Percentiles rank a stretch among this genome's conserved stretches.
Evolutionary conservation across 2,113 vertebrate species (phyloP).

Genomic region (Pipa parva): DNA sequence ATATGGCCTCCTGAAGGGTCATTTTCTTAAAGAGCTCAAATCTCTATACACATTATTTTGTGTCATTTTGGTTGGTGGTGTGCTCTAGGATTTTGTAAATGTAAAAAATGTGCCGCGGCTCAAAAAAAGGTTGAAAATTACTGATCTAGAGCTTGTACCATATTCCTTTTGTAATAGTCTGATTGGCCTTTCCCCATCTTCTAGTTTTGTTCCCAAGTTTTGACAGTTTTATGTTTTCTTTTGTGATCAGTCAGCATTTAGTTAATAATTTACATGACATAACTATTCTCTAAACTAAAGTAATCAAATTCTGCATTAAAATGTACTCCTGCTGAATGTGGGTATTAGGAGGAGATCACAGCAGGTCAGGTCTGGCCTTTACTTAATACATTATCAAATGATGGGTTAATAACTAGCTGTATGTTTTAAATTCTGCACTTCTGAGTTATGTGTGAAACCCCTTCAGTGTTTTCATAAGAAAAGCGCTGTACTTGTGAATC

Average conservation of each 20-base stretch:
- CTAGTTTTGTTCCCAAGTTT: background rate
- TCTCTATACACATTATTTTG: no score
- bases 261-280: conserved; percentile 16
- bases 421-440: conserved; percentile 21
- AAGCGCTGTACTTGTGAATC: conserved; percentile 16
- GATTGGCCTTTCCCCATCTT: conserved; percentile 2
- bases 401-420: conserved; percentile 37
- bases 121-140: no score
- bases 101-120: no score
- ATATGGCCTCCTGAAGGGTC: no score
- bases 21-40: no score
- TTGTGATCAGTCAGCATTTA: background rate
- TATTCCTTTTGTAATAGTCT: no score
- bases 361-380: conserved; percentile 11
- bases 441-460: conserved; percentile 15
- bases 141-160: no score
- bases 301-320: background rate
- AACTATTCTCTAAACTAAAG: background rate
- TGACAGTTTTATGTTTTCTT: background rate
- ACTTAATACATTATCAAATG: background rate
- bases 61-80: no score
- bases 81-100: no score
- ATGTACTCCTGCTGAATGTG: background rate
- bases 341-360: background rate
- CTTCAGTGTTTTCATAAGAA: conserved; percentile 13